Evolutionary conservation across 2,797 vertebrate genomes (phyloP), one percentile per base, ranked within the genome.

Genomic region (Spinus olivaceus): DNA sequence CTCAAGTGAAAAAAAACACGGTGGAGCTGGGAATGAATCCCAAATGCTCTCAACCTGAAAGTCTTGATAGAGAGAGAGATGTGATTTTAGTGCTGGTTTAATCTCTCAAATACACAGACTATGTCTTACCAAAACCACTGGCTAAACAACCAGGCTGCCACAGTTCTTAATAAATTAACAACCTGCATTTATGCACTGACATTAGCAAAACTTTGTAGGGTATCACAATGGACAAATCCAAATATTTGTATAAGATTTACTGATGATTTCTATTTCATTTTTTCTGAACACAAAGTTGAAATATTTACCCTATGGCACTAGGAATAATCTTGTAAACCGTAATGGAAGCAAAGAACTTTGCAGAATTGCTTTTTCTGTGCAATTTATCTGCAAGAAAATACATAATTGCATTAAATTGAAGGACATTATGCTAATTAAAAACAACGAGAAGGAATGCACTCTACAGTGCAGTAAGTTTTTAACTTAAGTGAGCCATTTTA

Each of bases 361-460:
- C 2, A 12, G 39, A 37, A 37, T 37, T 63, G 37, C 14, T 90
- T 92, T 70, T 94, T 63, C 32, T 81, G 28, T 72, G 56, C 53
- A 91, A 42, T 49, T 51, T 60, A 91, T 72, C 65, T 81, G 41
- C 70, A 74, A 83, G 66, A 77, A 96, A 95, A 95, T 18, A 54
- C 9, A 21, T 72, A 88, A 94, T 46, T 90, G 42, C 44, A 73
- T 82, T 94, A 84, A 80, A 96, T 3, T 51, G 60, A 89, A 84
- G 72, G 90, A 77, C 39, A 46, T 15, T 83, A 37, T n/a, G 9
- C 27, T 94, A 88, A 96, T 94, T 89, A 76, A 82, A 95, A 88
- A 47, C 65, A 74, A 66, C 0, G 27, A 70, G 35, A 86, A 94
- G 59, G 32, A 88, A 49, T 30, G 88, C 18, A 47, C 41, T 86